Conservation (phyloP, 2,888 invertebrate species). For the Ischnura elegans region DNA sequence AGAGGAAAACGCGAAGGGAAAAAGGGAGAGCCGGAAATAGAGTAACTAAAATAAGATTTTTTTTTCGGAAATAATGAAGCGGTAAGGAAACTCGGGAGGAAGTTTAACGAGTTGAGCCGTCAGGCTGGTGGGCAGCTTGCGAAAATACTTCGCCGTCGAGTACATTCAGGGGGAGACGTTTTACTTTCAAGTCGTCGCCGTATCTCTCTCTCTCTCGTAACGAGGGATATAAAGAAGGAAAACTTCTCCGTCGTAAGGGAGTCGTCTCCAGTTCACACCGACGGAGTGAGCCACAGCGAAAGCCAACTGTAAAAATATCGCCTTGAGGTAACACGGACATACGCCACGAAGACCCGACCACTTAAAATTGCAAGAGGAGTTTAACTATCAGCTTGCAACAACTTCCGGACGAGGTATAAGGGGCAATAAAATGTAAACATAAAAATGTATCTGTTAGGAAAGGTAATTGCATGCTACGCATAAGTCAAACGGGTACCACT, state of each 20-base stretch:
- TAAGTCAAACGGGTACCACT: no score
- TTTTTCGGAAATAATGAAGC: background rate
- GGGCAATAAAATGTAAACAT: no score
- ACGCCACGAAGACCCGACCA: background rate
- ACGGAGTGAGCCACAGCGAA: background rate
- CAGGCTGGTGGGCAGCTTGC: background rate
- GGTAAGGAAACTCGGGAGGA: background rate
- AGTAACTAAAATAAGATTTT: background rate
- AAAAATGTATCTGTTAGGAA: no score
- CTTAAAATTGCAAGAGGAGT: background rate
- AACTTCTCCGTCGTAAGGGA: background rate
- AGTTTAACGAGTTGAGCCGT: slow-evolving; percentile 9
- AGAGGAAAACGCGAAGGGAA: no score
- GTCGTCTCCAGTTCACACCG: no score
- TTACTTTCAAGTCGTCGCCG: background rate
- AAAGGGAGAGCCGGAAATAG: background rate
- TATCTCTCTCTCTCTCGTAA: background rate
- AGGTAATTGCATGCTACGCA: no score
- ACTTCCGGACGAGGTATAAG: background rate
- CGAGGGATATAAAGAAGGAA: background rate
- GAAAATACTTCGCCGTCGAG: background rate
- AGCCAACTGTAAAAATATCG: background rate
- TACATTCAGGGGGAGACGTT: background rate
- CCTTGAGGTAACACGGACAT: background rate
- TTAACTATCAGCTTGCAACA: background rate